These are phyloP conservation scores for Picathartes gymnocephalus DNA, from an alignment of 2,113 vertebrate genomes.

Conservation along the genomic window DNA sequence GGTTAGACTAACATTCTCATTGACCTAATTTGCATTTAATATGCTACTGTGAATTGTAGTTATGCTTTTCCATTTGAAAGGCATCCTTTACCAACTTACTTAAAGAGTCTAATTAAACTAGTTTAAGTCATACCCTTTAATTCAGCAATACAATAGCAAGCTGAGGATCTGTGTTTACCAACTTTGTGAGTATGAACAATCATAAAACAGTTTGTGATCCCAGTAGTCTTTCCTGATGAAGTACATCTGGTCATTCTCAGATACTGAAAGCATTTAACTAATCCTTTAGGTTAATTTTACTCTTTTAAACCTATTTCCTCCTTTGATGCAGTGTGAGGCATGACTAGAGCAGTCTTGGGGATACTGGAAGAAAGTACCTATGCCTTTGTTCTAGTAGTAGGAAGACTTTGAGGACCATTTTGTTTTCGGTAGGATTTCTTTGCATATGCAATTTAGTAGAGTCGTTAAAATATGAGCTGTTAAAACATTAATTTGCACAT, in stretches of 20 bases:
- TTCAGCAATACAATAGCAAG: not conserved
- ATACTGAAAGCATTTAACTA: not conserved
- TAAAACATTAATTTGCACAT: not conserved
- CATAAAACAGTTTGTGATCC: not conserved
- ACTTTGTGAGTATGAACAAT: not conserved
- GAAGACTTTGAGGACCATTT: not conserved
- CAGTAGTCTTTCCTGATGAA: not conserved
- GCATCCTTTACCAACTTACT: slow-evolving; percentile 27
- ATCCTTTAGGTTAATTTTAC: not conserved
- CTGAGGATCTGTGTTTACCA: not conserved
- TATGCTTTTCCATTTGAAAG: slow-evolving; percentile 44
- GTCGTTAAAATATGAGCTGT: not conserved
- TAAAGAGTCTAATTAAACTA: slow-evolving; percentile 9
- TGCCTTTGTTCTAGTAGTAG: not conserved
- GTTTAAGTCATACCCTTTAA: not conserved
- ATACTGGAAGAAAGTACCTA: not conserved
- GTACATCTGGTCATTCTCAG: not conserved
- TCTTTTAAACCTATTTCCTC: not conserved
- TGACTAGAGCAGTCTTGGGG: not conserved
- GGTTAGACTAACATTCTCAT: slow-evolving; percentile 56
- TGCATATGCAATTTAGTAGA: not conserved
- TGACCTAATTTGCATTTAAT: slow-evolving; percentile 59
- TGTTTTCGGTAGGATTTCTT: not conserved
- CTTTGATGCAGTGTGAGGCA: not conserved
- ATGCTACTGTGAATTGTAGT: slow-evolving; percentile 40